These are phyloP conservation scores for Galleria mellonella DNA, from an alignment of 1,140 invertebrate genomes.

Conservation along the genomic window DNA sequence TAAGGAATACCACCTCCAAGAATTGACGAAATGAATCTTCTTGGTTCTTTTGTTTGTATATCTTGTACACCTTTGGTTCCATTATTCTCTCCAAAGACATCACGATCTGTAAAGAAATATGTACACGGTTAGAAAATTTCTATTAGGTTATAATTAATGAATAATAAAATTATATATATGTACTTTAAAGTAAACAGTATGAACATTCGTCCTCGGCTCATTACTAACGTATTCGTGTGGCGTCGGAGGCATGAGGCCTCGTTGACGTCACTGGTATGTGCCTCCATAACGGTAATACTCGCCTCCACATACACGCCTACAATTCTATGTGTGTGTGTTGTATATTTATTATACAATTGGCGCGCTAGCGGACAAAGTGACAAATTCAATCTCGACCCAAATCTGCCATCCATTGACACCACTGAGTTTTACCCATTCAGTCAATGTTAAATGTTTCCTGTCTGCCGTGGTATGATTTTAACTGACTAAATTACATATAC, in stretches of 20 bases:
- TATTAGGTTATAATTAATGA: too few species aligned
- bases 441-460: slow-evolving; percentile 20
- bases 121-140: not conserved
- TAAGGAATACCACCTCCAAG: slow-evolving; percentile 85
- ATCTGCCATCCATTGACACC: slow-evolving; percentile 30
- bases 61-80: slow-evolving; percentile 34
- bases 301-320: slow-evolving; percentile 53
- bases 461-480: slow-evolving; percentile 6
- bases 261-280: slow-evolving; percentile 71
- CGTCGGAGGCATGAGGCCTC: slow-evolving; percentile 57
- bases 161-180: not conserved
- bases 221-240: slow-evolving; percentile 58
- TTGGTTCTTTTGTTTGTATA: slow-evolving; percentile 64
- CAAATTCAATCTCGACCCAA: slow-evolving; percentile 48
- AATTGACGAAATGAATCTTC: slow-evolving; percentile 85
- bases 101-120: slow-evolving; percentile 56
- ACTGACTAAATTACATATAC: not conserved
- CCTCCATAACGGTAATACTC: slow-evolving; percentile 69
- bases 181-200: too few species aligned
- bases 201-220: slow-evolving; percentile 31
- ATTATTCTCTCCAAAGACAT: slow-evolving; percentile 63
- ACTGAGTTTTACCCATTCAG: slow-evolving; percentile 15
- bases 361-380: slow-evolving; percentile 32
- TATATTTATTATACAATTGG: slow-evolving; percentile 49
- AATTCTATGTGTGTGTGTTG: slow-evolving; percentile 30